These are phyloP conservation scores for Ophiothrix spiculata DNA, from an alignment of 35 echinoderm and acorn worm genomes.

Conservation along the genomic window DNA sequence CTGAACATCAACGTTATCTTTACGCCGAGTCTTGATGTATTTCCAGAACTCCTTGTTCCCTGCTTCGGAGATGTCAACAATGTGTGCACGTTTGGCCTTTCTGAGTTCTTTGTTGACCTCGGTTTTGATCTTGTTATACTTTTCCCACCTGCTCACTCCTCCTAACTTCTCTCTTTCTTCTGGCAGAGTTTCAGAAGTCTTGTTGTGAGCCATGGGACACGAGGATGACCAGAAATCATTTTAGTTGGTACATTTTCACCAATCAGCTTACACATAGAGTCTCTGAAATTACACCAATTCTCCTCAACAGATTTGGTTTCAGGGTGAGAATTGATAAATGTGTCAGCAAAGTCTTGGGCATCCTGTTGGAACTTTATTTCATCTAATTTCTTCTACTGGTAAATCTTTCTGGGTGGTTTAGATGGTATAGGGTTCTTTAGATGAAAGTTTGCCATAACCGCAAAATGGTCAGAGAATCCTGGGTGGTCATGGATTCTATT, in stretches of 20 bases:
- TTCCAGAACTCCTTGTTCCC: constrained; percentile 1
- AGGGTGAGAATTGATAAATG: neutral
- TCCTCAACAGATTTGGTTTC: neutral
- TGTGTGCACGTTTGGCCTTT: neutral
- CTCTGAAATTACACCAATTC: neutral
- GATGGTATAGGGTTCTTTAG: neutral
- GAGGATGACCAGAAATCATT: neutral
- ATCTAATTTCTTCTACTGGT: neutral
- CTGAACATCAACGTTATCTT: neutral
- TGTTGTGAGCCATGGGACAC: neutral
- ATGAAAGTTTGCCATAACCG: neutral
- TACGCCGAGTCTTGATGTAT: neutral
- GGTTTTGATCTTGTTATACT: neutral
- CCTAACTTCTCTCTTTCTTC: neutral
- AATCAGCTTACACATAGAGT: neutral
- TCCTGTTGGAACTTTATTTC: neutral
- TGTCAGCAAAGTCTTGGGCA: constrained; percentile 1
- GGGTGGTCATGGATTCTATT: neutral
- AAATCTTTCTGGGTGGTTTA: neutral
- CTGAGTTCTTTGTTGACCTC: neutral
- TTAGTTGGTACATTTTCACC: neutral
- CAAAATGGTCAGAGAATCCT: neutral
- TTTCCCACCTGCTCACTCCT: neutral
- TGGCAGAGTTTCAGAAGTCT: neutral
- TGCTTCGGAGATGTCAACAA: neutral